phyloP scores from a whole-genome alignment of 2,888 invertebrate species.

The Ophion ventricosus region DNA sequence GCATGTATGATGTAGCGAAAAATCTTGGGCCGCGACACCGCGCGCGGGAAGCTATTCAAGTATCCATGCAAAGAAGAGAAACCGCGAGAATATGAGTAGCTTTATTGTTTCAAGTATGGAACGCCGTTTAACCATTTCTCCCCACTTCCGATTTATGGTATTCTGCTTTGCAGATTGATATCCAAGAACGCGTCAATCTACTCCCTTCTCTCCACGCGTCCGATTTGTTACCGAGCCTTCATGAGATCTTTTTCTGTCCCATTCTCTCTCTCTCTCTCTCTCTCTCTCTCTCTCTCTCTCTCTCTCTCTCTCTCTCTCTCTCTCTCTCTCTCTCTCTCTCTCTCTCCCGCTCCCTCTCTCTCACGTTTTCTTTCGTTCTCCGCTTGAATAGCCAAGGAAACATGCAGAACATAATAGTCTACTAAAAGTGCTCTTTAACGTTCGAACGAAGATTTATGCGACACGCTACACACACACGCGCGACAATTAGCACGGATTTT shows the following conservation, averaged over 20 bases:
- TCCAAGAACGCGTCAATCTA: conserved; percentile 34
- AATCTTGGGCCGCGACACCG: background rate
- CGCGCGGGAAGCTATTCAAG: background rate
- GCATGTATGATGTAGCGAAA: background rate
- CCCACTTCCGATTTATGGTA: conserved; percentile 11
- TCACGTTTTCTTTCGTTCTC: background rate
- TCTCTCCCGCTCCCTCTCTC: no score
- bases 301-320: background rate
- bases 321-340: background rate
- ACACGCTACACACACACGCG: conserved; percentile 16
- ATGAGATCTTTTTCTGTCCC: background rate
- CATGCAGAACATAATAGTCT: conserved; percentile 1
- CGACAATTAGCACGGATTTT: conserved; percentile 54
- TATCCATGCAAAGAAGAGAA: background rate
- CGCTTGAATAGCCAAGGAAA: conserved; percentile 6
- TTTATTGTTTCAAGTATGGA: conserved; percentile 27
- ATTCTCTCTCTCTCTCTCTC: background rate
- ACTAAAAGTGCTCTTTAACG: conserved; percentile 17
- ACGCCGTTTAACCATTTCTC: conserved; percentile 37
- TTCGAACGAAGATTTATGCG: conserved; percentile 23
- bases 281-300: background rate
- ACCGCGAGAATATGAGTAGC: conserved; percentile 30
- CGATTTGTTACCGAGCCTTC: conserved; percentile 11
- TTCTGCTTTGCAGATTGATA: conserved; percentile 29
- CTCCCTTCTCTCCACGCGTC: conserved; percentile 3